phyloP scores from a whole-genome alignment of 1,140 invertebrate species.

The Saccostrea cuccullata region DNA sequence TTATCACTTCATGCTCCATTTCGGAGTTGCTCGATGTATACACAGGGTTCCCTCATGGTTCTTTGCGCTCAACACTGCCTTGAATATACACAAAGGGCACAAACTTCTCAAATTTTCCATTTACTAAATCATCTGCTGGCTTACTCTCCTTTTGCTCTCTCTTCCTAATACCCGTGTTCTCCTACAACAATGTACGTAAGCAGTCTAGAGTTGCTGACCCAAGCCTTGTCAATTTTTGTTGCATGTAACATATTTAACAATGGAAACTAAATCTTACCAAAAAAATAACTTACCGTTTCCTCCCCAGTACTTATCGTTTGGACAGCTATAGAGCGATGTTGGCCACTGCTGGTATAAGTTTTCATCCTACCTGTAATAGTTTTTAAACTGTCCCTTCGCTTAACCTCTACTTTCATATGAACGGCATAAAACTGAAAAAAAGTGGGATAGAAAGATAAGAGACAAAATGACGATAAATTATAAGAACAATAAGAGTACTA shows the following conservation, averaged over 20 bases:
- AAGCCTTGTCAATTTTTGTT: not conserved
- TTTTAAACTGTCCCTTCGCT: conserved; percentile 19
- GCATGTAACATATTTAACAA: not conserved
- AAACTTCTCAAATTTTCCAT: not conserved
- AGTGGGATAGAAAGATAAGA: not conserved
- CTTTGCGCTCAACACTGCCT: too few relatives aligned
- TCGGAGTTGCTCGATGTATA: too few relatives aligned
- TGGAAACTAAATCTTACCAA: not conserved
- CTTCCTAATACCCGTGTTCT: not conserved
- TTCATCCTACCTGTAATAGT: conserved; percentile 16
- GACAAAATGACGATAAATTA: not conserved
- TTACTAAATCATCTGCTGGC: not conserved
- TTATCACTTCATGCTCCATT: too few relatives aligned
- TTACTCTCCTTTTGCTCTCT: not conserved
- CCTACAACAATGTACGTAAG: not conserved
- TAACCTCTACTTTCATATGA: conserved; percentile 45
- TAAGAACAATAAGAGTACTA: not conserved
- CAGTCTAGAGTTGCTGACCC: too few relatives aligned
- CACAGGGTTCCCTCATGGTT: too few relatives aligned
- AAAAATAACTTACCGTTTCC: not conserved
- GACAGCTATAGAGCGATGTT: not conserved
- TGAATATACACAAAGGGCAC: too few relatives aligned
- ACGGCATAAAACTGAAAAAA: conserved; percentile 48
- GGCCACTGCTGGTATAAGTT: not conserved
- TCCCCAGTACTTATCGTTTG: not conserved